These are phyloP conservation scores for Phodopus roborovskii DNA, from an alignment of 2,113 vertebrate species.

Conservation along the genomic window DNA sequence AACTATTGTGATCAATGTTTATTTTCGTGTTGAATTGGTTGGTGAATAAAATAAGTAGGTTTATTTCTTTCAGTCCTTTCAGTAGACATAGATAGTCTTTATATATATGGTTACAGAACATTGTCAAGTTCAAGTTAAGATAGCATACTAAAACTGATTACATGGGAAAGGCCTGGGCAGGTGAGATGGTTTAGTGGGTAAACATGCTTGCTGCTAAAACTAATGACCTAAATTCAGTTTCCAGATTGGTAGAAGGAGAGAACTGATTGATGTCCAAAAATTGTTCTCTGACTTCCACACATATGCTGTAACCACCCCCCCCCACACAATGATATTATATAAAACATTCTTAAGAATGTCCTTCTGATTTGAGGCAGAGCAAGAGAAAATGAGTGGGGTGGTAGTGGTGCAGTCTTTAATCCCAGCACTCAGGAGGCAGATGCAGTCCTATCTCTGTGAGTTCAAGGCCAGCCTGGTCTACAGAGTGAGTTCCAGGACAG, in stretches of 20 bases:
- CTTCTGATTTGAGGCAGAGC: background rate
- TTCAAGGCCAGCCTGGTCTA: too few relatives aligned
- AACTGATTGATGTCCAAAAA: background rate
- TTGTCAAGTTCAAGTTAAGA: conserved; percentile 26
- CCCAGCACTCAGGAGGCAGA: too few relatives aligned
- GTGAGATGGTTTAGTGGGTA: background rate
- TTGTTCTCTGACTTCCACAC: background rate
- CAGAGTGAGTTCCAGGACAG: too few relatives aligned
- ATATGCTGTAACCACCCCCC: background rate
- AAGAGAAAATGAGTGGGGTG: background rate
- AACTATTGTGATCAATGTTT: background rate
- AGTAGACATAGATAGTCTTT: conserved; percentile 10
- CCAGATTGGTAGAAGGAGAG: background rate
- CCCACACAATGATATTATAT: background rate
- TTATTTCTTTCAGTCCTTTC: conserved; percentile 26
- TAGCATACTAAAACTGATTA: conserved; percentile 27
- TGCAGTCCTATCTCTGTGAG: too few relatives aligned
- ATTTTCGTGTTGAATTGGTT: background rate
- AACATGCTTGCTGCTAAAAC: background rate
- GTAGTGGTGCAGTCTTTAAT: too few relatives aligned
- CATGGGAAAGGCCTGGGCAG: background rate
- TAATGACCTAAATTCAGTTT: background rate
- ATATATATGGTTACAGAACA: background rate
- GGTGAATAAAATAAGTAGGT: background rate
- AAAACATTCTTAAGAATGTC: background rate